Base-by-base conservation (phyloP, 1,140 invertebrate genomes). In the Bilobella aurantiaca region DNA sequence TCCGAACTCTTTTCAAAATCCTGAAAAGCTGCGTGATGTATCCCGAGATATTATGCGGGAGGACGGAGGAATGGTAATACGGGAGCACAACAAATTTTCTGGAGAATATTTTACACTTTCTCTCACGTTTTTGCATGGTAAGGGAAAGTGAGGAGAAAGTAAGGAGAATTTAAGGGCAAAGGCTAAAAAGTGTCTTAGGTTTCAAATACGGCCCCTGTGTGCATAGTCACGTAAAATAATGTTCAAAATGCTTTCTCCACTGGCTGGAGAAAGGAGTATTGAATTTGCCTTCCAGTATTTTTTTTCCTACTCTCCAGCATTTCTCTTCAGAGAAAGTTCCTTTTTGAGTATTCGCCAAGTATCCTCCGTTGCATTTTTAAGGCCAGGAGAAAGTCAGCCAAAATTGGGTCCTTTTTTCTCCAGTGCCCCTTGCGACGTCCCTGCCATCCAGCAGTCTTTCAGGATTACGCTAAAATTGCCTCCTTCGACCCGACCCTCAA, bases 341-440 rank as follows among this genome's bases (percentile, higher is more conserved):
- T 12, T 16, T 23, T 53, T 53, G 49, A 53, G 49, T 53, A 53
- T 53, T 53, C 49, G 49, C 49, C 49, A 53, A 53, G 49, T 53
- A 23, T 53, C 49, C 23, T 53, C 49, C 49, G 49, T 53, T 16
- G 49, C 12, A 53, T 53, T 53, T 53, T 53, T 53, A n/a, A 53
- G 49, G 12, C 23, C 14, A 5, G 25, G 49, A 53, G 12, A 53
- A 23, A 23, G 14, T 53, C 49, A 23, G 21, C 23, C 25, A 53
- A 53, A 53, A 53, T 53, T 53, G 49, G 49, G 49, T 42, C 18
- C 49, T 5, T 53, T 53, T 23, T 16, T 3, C 25, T 53, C 49
- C 21, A 23, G 5, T 3, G 14, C 49, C 21, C 49, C 49, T 53
- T 23, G 12, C 8, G 34, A 18, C 25, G 5, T 53, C 49, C 8